Evolutionary conservation across 2,113 vertebrate genomes (phyloP), one percentile per base, ranked within the genome.

Genomic region (Scopus umbretta): DNA sequence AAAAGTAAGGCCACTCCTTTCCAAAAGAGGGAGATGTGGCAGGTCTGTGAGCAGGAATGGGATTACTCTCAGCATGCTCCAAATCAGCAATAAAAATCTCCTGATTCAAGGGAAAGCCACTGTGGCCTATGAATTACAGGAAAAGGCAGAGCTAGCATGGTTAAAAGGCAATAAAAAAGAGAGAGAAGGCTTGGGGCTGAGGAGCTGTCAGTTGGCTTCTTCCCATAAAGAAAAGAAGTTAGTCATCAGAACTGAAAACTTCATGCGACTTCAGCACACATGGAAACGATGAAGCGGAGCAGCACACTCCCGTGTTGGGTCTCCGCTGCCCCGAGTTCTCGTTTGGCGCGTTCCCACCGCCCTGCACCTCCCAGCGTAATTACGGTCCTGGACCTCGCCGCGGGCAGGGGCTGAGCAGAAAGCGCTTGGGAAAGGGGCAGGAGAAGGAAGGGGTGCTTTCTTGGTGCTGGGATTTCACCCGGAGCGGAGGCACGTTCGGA

Each of bases 91-190:
- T 82, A 95, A 97, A 95, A 96, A 92, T 80, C 62, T 94, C 91
- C 95, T 73, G 84, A 86, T 96, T 94, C 89, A 93, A 97, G 84
- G 92, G 94, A 96, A 96, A 97, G 86, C 81, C 87, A 61, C 91
- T 49, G 85, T 80, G 91, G 92, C 89, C 89, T 53, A 56, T 75
- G 94, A 94, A 96, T 94, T 92, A 90, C 92, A 95, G 96, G 96
- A 95, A 96, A 94, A 95, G 92, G 93, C 96, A 96, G 94, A 96
- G 76, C 89, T 88, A 76, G n/a, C 15, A 0, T 71, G 79, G 91
- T 88, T 95, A 79, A 88, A 91, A 95, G 49, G 91, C 94, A 84
- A 62, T 95, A 90, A 96, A 95, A 95, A 93, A 84, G n/a, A n/a
- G n/a, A 72, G 80, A 75, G 73, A 94, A 90, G 72, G 42, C 72